Base-by-base conservation (phyloP, 2,888 invertebrate genomes). In the Aethes cnicana region DNA sequence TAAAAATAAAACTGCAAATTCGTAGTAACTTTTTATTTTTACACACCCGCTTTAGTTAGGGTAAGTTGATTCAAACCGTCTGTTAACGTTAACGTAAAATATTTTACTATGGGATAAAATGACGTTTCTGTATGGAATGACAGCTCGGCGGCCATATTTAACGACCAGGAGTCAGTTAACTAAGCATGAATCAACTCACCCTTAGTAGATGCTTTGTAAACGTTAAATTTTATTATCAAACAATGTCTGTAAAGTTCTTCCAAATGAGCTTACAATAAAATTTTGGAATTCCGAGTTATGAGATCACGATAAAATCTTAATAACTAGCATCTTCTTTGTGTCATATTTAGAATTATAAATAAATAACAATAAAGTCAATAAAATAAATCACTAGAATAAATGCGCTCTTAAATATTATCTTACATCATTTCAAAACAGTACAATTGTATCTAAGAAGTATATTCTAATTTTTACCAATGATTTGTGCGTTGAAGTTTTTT, bases 291-390 rank as follows among this genome's bases (percentile, higher is more conserved):
- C 18, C 28, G 53, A 35, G 37, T 49, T 37, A 35, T 57, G 61
- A 63, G 62, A 63, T 62, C 63, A 62, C 54, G 54, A 30, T 9
- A 20, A 39, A 47, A 33, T 42, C 25, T 21, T 41, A 47, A 53
- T 12, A 33, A 14, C 41, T 43, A 32, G 4, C 11, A n/a, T 17
- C 44, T 39, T 37, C 36, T 28, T 8, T 16, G 33, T 35, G 14
- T 16, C 17, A 30, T 55, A 53, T 49, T 55, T 36, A 55, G 36
- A 52, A 33, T 17, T 42, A 57, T 54, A 55, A 41, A 49, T 47
- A 56, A 55, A 59, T 42, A 61, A 62, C 44, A 58, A 61, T 63
- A 62, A 69, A n/a, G n/a, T n/a, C n/a, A n/a, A 67, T 41, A 55
- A 57, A 55, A 43, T 30, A 44, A 42, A 46, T 36, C 32, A 48